Evolutionary conservation across 2,113 vertebrate species (phyloP).

Genomic region (Ceyx margarethae): DNA sequence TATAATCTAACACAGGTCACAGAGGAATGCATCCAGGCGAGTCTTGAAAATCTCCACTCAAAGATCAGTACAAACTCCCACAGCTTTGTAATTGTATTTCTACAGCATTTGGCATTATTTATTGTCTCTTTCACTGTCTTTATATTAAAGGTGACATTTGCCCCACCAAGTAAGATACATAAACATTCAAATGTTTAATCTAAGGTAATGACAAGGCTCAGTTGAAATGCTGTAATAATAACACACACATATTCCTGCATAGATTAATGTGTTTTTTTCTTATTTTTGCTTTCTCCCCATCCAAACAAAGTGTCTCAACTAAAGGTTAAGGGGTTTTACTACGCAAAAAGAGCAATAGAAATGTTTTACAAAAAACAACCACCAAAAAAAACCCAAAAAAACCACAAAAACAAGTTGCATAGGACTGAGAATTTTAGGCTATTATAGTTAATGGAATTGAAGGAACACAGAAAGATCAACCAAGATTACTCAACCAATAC

Average conservation of each 20-base stretch:
- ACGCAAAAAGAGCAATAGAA: background rate
- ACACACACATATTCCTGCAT: fast-evolving
- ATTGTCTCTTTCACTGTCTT: background rate
- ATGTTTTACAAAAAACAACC: background rate
- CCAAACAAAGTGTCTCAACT: background rate
- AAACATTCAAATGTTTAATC: background rate
- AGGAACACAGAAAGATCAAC: background rate
- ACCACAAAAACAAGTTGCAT: background rate
- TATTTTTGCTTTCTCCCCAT: background rate
- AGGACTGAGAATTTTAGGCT: background rate
- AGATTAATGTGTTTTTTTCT: background rate
- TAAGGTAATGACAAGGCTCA: background rate
- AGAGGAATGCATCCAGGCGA: no score
- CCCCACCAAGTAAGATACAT: background rate
- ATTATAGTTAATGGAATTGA: background rate
- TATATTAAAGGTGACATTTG: background rate
- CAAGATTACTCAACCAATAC: background rate
- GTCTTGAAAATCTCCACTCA: background rate
- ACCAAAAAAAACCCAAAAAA: background rate
- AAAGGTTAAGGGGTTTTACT: background rate
- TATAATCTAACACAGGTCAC: no score
- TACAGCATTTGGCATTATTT: background rate
- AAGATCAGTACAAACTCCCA: background rate
- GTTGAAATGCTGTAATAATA: background rate
- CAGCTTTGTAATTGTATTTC: background rate